Evolutionary conservation across 2,113 vertebrate species (phyloP), one percentile per base, ranked within the genome.

Genomic region (Callaeas wilsoni): DNA sequence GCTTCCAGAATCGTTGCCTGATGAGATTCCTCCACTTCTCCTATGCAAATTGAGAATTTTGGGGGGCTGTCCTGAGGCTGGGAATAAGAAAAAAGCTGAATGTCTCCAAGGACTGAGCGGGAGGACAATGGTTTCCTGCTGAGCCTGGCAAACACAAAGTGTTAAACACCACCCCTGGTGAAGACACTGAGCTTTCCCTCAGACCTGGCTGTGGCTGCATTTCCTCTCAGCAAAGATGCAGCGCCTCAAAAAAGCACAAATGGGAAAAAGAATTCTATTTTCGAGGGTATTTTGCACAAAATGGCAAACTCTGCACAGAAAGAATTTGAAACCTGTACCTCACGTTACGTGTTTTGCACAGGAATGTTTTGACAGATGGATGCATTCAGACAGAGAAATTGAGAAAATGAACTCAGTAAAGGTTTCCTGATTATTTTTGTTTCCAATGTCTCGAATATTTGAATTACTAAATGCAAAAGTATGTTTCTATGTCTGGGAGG

Each of bases 351-450:
- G 56, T 57, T 88, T 86, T 68, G 37, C 56, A 60, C 60, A 92
- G 65, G 79, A 92, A 92, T 90, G 76, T 95, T 96, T 93, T 84
- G 60, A 96, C 95, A 96, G 88, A 88, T 63, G 93, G 93, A 87
- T 75, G 68, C 35, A 71, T 74, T 94, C 88, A 95, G 93, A 96
- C 79, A 93, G n/a, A 79, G 86, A 73, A 95, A 92, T 90, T 46
- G 55, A 57, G 56, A 63, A 91, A 96, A 91, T 10, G 67, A 96
- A 64, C n/a, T 25, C 85, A 84, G 26, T 15, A 57, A 87, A 92
- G 52, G 46, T 94, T 93, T 96, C 22, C 60, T 71, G 85, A 75
- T 92, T 95, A 64, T 86, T 96, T 93, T 95, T 93, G 42, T 68
- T 93, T 90, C 92, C 88, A 88, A 13, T 29, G 80, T 92, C 71